Conservation (phyloP, 2,113 vertebrate species). For the Fregata magnificens region DNA sequence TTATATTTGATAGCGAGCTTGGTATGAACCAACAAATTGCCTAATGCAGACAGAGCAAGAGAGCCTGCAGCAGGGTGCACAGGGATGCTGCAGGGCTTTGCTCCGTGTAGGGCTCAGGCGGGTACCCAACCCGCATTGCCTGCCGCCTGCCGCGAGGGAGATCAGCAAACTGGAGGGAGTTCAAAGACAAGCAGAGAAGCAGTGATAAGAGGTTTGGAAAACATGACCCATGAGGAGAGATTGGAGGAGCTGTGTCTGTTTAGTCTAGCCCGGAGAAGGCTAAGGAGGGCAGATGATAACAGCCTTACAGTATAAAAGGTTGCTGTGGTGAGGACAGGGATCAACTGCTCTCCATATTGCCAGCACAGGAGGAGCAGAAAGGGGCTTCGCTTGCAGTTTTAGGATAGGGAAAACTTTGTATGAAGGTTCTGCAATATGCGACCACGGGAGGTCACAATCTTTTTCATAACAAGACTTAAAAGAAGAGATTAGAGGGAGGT, state of each 20-base stretch:
- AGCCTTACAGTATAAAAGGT: not conserved
- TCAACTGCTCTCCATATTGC: not conserved
- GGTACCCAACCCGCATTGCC: not conserved
- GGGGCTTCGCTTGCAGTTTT: not conserved
- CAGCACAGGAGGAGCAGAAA: not conserved
- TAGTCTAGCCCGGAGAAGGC: not conserved
- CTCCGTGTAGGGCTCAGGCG: fast-evolving
- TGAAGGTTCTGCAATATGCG: fast-evolving
- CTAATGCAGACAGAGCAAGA: fast-evolving
- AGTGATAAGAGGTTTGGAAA: not conserved
- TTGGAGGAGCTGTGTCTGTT: not conserved
- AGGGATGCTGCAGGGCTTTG: not conserved
- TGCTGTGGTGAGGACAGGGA: not conserved
- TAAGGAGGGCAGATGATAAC: not conserved
- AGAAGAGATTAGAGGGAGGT: not conserved
- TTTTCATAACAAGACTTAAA: not conserved
- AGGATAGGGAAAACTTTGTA: not conserved
- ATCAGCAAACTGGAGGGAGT: fast-evolving
- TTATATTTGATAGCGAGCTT: fast-evolving
- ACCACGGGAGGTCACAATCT: not conserved
- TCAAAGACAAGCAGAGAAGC: not conserved
- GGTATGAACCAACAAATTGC: not conserved
- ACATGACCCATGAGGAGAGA: not conserved
- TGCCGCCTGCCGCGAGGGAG: too few relatives aligned
- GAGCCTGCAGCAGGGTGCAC: too few relatives aligned